These are phyloP conservation scores for Sebastes miniatus DNA, from an alignment of 2,797 vertebrate genomes.

Conservation along the genomic window DNA sequence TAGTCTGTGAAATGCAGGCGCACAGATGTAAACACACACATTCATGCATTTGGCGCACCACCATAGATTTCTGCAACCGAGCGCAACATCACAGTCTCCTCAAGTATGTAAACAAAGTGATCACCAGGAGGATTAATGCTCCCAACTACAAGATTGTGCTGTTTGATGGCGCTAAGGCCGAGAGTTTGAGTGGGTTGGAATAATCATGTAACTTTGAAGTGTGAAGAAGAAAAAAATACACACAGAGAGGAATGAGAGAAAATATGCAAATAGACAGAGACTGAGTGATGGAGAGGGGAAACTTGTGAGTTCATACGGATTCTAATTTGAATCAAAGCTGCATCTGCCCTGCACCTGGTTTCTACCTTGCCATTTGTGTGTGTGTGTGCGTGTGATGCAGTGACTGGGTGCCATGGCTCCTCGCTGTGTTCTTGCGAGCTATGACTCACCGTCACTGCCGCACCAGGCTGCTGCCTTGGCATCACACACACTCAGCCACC, in stretches of 20 bases:
- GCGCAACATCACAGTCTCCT: conserved; percentile 41
- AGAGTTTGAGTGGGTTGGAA: conserved; percentile 22
- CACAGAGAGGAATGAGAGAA: background rate
- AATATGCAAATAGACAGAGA: conserved; percentile 7
- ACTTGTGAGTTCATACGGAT: background rate
- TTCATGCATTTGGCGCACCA: conserved; percentile 23
- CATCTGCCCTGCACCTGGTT: conserved; percentile 54
- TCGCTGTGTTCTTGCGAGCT: conserved; percentile 64
- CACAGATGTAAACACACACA: conserved; percentile 7
- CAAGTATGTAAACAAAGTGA: conserved; percentile 64
- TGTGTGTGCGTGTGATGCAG: conserved; percentile 10
- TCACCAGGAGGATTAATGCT: background rate
- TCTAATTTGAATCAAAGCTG: conserved; percentile 7
- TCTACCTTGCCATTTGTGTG: conserved; percentile 6
- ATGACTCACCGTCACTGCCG: conserved; percentile 66
- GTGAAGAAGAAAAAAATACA: conserved; percentile 26
- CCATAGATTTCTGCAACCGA: conserved; percentile 58
- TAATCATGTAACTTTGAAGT: conserved; percentile 11
- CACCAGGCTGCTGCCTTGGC: conserved; percentile 70
- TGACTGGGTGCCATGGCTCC: conserved; percentile 49
- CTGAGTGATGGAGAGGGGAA: background rate
- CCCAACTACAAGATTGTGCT: conserved; percentile 1
- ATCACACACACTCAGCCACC: conserved; percentile 48
- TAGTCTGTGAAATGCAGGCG: conserved; percentile 8
- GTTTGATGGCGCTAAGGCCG: conserved; percentile 1